Evolutionary conservation across 1,140 invertebrate species (phyloP), one percentile per base, ranked within the genome.

Genomic region (Acyrthosiphon pisum): DNA sequence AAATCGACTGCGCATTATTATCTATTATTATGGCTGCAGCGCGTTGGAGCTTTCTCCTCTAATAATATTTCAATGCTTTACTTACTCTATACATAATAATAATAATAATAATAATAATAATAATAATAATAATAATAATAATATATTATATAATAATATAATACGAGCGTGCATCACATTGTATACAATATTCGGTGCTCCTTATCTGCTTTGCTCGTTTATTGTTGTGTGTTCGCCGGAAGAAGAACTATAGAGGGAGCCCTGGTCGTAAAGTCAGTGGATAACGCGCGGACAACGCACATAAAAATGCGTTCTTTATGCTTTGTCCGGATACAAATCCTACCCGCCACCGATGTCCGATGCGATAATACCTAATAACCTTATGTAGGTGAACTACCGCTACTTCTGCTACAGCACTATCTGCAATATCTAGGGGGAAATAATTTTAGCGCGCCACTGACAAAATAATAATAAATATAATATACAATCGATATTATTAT

Each of bases 301-400:
- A 90, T 90, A 90, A 90, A 90, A 60, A 90, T 22, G 2, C 18
- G 89, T 90, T 60, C 56, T 90, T 68, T 90, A 68, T 90, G 37
- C 37, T 68, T 68, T 68, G 26, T 14, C 18, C 44, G 35, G 50
- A 41, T 89, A 56, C 35, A 89, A 37, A 89, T 89, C 88, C 35
- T 23, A 89, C 48, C 35, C 88, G 48, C 35, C 88, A 41, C 26
- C 56, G 37, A 60, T 68, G 37, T 35, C 37, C 53, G 53, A n/a
- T 89, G 37, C 41, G 23, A 90, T 90, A 60, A 90, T 68, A n/a
- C 30, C 37, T 68, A 68, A 50, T 89, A 56, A 35, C n/a, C 50
- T n/a, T 30, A 35, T 76, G n/a, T 20, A 90, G 89, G 23, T 41
- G 26, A 68, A 68, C 50, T 30, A 76, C 60, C 3, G 30, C 35